Evolutionary conservation across 1,140 invertebrate species (phyloP), one percentile per base, ranked within the genome.

Genomic region (Papilio dardanus): DNA sequence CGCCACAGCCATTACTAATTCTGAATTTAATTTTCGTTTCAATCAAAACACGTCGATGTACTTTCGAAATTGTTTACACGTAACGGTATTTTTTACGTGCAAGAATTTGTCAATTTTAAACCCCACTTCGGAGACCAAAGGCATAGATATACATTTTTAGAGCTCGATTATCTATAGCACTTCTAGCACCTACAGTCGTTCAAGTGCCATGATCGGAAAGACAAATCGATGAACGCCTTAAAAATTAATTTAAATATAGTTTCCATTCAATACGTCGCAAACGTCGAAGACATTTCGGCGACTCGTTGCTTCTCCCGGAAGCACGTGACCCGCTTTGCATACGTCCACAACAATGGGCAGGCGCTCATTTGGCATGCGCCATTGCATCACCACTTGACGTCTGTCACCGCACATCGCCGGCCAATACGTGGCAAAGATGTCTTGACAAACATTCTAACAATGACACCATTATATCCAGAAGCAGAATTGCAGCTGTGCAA

Each of bases 321-420:
- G 80, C 85, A 83, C 84, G 83, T 86, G 84, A 82, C 81, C 78
- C 79, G 62, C 71, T 89, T 86, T 86, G 81, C 86, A 89, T 88
- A 83, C 75, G 79, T 74, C 76, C 76, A 81, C 76, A 85, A 86
- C 83, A 88, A 87, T 85, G 82, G 81, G 75, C 77, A 37, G 74
- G 75, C 71, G 79, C 71, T 80, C 75, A 78, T 83, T 81, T 81
- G 74, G 74, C 77, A 83, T 82, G 75, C 75, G 65, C 10, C 8
- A 37, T 85, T 78, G 50, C 79, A 79, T 83, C 81, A 84, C 46
- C 37, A 35, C 74, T 71, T 79, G 74, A 79, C 58, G 76, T 67
- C 73, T 76, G 76, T 78, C 81, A 74, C 50, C 76, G 58, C 67
- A 71, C 46, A 81, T 58, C 76, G 77, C 28, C 69, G 46, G 12